Conservation (phyloP, 2,797 vertebrate genomes). For the Urophycis tenuis region DNA sequence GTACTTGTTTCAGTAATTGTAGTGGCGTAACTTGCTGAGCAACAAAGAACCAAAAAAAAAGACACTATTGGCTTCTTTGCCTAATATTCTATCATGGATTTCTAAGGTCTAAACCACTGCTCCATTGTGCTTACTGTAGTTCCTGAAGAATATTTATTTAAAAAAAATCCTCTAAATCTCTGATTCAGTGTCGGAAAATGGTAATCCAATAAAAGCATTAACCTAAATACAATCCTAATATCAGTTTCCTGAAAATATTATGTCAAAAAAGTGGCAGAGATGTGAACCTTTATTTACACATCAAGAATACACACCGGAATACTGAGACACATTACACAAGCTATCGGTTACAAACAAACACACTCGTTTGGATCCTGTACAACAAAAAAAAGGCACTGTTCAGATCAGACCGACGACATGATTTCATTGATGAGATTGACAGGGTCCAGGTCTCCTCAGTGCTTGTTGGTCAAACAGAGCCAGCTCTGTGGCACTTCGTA, state of each 20-base stretch:
- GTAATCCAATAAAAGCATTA: not conserved
- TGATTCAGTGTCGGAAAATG: not conserved
- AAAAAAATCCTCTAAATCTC: not conserved
- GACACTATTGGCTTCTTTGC: not conserved
- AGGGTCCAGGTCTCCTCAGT: constrained; percentile 14
- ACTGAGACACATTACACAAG: not conserved
- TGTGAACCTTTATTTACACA: constrained; percentile 39
- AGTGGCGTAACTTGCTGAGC: not conserved
- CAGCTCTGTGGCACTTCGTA: constrained; percentile 83
- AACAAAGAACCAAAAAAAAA: not conserved
- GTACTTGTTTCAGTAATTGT: not conserved
- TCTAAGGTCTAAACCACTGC: not conserved
- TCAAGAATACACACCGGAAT: not conserved
- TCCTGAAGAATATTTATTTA: too few species aligned
- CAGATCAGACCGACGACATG: not conserved
- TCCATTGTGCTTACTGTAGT: too few species aligned
- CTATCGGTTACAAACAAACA: not conserved
- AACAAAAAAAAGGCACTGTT: not conserved
- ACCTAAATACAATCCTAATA: not conserved
- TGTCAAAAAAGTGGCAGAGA: not conserved
- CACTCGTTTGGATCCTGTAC: not conserved
- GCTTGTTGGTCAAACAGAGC: constrained; percentile 76
- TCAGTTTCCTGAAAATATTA: not conserved
- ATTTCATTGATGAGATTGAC: not conserved
- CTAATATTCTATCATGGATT: constrained; percentile 7